Evolutionary conservation across 2,888 invertebrate species (phyloP).

Genomic region (Vesta saturnalis): DNA sequence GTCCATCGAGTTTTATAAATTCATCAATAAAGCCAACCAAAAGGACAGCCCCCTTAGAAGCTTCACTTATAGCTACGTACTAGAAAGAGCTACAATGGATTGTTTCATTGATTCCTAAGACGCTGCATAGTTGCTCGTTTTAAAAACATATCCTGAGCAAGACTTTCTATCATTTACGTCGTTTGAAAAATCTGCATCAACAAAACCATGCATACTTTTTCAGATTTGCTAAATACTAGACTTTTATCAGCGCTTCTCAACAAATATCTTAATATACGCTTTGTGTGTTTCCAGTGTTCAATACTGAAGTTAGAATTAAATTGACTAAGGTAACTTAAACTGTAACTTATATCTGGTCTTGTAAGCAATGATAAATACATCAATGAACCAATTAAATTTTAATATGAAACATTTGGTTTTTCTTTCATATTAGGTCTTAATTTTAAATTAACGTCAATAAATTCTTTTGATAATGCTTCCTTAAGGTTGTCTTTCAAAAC

Average conservation of each 20-base stretch:
- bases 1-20: too few relatives aligned
- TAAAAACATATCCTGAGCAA: background rate
- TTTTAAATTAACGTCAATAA: background rate
- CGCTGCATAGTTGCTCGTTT: background rate
- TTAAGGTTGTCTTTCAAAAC: background rate
- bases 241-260: background rate
- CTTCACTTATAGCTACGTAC: too few relatives aligned
- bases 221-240: background rate
- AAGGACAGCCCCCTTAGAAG: too few relatives aligned
- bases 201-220: background rate
- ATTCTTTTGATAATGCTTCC: background rate
- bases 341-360: background rate
- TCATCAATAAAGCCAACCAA: too few relatives aligned
- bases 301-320: background rate
- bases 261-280: background rate
- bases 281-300: background rate
- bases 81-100: too few relatives aligned
- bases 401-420: background rate
- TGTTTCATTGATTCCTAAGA: background rate
- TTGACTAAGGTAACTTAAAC: conserved; percentile 14
- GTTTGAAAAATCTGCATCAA: background rate
- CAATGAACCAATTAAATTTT: background rate
- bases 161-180: background rate
- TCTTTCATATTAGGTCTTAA: background rate
- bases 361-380: conserved; percentile 10